Evolutionary conservation across 2,113 vertebrate genomes (phyloP), one percentile per base, ranked within the genome.

Genomic region (Prochilodus magdalenae): DNA sequence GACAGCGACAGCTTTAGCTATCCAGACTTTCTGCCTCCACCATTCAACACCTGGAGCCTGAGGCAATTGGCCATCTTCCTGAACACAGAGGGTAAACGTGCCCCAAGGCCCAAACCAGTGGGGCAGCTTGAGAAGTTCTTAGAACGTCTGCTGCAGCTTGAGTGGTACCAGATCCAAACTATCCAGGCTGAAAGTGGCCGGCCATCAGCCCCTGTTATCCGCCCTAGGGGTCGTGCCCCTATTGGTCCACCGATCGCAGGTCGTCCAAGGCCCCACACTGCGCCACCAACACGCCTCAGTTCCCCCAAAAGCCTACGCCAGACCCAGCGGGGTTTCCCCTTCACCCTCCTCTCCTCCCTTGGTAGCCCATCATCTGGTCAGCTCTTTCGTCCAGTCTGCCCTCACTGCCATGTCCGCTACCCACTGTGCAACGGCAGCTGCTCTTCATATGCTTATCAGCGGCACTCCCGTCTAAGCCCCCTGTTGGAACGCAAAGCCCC

Each of bases 121-220:
- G 96, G 96, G 0, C 80, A 89, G 0, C 92, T 98, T 0, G 96
- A 98, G 87, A 95, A 85, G 73, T 98, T 94, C 80, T 67, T 99
- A 0, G 94, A 95, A 82, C 94, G 96, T 33, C 95, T 99, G 16
- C 27, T 98, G 77, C 94, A 97, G 88, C 91, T 99, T 0, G 96
- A 98, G 79, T 97, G 96, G 97, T 93, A 98, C 75, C 97, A 99
- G 76, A 88, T 95, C 79, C 97, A 97, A 91, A 98, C 96, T 0
- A 86, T 96, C 0, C 95, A 97, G 86, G 86, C 87, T 0, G 98
- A 99, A 85, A 95, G 85, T 75, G 94, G 85, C 26, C 95, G 91
- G 36, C 79, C 84, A 0, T 73, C 84, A 0, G 90, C 89, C 18
- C 55, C 79, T 36, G 49, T 53, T 0, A 75, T 77, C 88, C 96